Evolutionary conservation across 2,797 vertebrate genomes (phyloP).

Genomic region (Takifugu ocellatus): DNA sequence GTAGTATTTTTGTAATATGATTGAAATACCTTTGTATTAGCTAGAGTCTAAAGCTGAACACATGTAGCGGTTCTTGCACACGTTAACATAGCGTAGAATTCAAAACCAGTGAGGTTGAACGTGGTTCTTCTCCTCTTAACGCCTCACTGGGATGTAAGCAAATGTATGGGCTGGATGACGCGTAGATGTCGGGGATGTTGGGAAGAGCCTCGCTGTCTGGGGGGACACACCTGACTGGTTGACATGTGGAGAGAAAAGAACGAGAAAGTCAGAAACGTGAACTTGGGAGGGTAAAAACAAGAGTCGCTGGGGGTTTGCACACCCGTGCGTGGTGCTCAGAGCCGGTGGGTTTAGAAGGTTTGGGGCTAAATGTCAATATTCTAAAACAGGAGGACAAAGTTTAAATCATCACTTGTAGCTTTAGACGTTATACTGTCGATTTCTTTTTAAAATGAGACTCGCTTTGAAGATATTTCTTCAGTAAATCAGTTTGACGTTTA

Average conservation of each 20-base stretch:
- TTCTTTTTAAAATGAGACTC: no score
- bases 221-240: slow-evolving; percentile 9
- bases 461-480: no score
- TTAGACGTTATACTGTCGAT: no score
- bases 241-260: slow-evolving; percentile 34
- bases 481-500: no score
- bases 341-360: slow-evolving; percentile 24
- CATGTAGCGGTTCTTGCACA: slow-evolving; percentile 64
- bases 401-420: no score
- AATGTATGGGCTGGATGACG: slow-evolving; percentile 4
- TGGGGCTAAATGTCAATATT: slow-evolving; percentile 12
- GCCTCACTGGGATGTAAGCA: slow-evolving; percentile 36
- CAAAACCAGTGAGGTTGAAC: slow-evolving; percentile 32
- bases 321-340: background rate
- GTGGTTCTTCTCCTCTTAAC: slow-evolving; percentile 45
- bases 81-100: slow-evolving; percentile 45
- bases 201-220: slow-evolving; percentile 36
- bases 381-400: no score
- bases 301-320: slow-evolving; percentile 14
- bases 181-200: slow-evolving; percentile 37
- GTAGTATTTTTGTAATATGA: slow-evolving; percentile 73
- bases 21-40: slow-evolving; percentile 53
- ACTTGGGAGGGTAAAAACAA: slow-evolving; percentile 12
- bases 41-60: slow-evolving; percentile 57
- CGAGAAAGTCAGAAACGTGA: slow-evolving; percentile 53